Evolutionary conservation across 2,888 invertebrate genomes (phyloP).

Genomic region (Muschampia plurimacula): DNA sequence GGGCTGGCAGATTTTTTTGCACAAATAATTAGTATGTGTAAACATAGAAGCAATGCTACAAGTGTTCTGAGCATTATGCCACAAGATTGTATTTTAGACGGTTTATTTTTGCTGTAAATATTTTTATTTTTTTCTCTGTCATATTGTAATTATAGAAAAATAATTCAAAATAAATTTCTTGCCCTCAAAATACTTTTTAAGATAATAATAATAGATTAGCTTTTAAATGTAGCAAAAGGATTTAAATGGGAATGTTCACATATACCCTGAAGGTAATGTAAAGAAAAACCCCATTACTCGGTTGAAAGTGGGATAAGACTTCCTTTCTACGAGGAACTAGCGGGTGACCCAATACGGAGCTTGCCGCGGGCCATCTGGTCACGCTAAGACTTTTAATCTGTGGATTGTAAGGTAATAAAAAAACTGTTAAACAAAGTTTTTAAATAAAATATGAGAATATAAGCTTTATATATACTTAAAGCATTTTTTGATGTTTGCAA

Average conservation of each 20-base stretch:
- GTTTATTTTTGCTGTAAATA: too few relatives aligned
- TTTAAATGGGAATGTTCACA: conserved; percentile 12
- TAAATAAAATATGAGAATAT: not conserved
- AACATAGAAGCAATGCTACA: too few relatives aligned
- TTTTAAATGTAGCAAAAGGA: conserved; percentile 1
- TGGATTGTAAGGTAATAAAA: not conserved
- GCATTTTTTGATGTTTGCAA: too few relatives aligned
- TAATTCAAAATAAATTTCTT: too few relatives aligned
- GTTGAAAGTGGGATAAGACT: conserved; percentile 1
- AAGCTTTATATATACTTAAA: too few relatives aligned
- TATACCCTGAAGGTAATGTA: conserved; percentile 23
- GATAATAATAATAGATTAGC: not conserved
- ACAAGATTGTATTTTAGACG: too few relatives aligned
- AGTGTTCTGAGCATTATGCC: too few relatives aligned
- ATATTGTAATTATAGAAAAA: too few relatives aligned
- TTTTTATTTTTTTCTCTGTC: too few relatives aligned
- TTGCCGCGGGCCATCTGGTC: not conserved
- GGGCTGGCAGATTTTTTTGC: too few relatives aligned
- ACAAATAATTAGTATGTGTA: too few relatives aligned
- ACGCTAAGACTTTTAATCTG: not conserved
- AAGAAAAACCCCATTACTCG: conserved; percentile 16
- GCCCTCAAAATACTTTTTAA: too few relatives aligned
- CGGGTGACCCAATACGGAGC: conserved; percentile 6
- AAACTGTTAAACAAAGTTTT: not conserved
- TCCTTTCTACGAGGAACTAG: not conserved